Evolutionary conservation across 2,797 vertebrate species (phyloP).

Genomic region (Hydrocynus forskahlii): DNA sequence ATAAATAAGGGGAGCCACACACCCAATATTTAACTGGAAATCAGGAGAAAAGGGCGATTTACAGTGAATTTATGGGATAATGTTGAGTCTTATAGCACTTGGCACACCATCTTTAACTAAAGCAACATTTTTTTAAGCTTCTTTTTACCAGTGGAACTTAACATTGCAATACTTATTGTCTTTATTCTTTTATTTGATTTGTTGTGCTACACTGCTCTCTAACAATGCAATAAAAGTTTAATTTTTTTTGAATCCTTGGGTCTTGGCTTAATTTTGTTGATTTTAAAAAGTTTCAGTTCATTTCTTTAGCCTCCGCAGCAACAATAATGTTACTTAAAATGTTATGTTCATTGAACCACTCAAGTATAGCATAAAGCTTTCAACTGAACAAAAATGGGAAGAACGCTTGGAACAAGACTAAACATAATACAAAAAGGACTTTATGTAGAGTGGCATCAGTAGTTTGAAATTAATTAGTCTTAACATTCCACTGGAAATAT

Average conservation of each 20-base stretch:
- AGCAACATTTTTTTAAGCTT: conserved; percentile 43
- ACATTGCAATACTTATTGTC: conserved; percentile 47
- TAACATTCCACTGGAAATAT: not conserved
- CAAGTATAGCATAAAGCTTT: not conserved
- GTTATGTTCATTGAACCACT: too few relatives aligned
- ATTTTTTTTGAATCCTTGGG: conserved; percentile 46
- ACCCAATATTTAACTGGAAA: conserved; percentile 20
- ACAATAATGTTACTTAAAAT: too few relatives aligned
- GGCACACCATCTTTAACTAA: conserved; percentile 7
- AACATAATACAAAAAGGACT: not conserved
- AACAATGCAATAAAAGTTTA: conserved; percentile 75
- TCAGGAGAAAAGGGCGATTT: conserved; percentile 32
- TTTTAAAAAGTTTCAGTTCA: not conserved
- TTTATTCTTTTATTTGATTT: conserved; percentile 59
- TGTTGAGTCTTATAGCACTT: conserved; percentile 30
- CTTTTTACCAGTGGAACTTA: conserved; percentile 23
- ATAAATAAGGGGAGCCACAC: not conserved
- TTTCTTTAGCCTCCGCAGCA: too few relatives aligned
- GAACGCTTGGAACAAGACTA: not conserved
- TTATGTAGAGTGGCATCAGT: not conserved
- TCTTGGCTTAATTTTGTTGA: not conserved
- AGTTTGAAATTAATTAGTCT: not conserved
- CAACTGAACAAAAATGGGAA: not conserved
- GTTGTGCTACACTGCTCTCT: conserved; percentile 69
- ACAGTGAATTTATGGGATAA: conserved; percentile 16